Evolutionary conservation across 1,140 invertebrate species (phyloP).

Genomic region (Calephelis nemesis): DNA sequence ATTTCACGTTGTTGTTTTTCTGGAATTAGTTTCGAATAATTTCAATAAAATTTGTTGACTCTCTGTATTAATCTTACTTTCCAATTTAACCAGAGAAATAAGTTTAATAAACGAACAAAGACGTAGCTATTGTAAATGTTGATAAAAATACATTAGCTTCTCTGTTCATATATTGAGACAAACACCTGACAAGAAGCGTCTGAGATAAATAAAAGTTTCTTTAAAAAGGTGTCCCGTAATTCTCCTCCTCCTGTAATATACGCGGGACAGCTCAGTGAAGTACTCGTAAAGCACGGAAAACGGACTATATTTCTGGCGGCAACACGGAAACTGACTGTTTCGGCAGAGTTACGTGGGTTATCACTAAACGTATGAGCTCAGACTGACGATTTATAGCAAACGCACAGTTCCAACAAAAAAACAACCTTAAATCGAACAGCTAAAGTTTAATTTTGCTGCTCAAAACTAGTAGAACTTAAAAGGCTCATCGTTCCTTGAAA

Average conservation of each 20-base stretch:
- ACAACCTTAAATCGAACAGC: background rate
- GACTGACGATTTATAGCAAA: conserved; percentile 4
- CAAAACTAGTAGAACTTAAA: background rate
- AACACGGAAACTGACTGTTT: conserved; percentile 19
- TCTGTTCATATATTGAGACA: no score
- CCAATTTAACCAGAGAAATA: no score
- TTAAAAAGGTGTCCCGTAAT: background rate
- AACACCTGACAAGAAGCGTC: no score
- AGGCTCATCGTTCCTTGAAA: conserved; percentile 5
- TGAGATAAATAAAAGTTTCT: background rate
- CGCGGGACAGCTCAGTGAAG: conserved; percentile 5
- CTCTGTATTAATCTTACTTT: no score
- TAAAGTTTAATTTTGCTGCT: background rate
- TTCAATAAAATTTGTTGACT: no score
- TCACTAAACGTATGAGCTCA: conserved; percentile 17
- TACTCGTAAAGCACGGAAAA: conserved; percentile 10
- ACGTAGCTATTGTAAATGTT: no score
- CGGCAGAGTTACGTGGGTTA: conserved; percentile 17
- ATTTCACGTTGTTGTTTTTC: no score
- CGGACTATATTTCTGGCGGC: conserved; percentile 15
- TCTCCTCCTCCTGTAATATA: background rate
- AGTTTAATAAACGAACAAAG: no score
- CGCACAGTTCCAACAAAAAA: background rate
- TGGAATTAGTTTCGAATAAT: no score
- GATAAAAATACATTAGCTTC: no score